Base-by-base conservation (phyloP, 2,113 vertebrate species). In the Corythornis madagascariensis region DNA sequence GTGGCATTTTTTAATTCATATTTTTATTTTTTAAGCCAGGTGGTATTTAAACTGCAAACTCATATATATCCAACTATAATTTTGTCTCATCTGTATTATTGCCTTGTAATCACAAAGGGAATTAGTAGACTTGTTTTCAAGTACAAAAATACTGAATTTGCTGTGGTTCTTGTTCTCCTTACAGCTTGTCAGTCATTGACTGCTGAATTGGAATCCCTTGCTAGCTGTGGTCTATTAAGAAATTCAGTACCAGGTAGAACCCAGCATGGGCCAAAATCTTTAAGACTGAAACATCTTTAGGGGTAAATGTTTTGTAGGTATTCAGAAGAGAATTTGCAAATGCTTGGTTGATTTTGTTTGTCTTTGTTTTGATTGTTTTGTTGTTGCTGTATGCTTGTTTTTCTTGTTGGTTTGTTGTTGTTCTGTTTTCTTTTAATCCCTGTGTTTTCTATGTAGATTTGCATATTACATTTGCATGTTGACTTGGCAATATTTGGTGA, bases 21-120 rank as follows among this genome's bases (percentile, higher is more conserved):
- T 52, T 87, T 50, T 90, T 70, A 53, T 84, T 88, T 90, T 48
- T 78, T 42, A 75, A 60, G 20, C 43, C 26, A 86, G 33, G 48
- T 16, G 18, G 16, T 25, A 78, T 33, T 47, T 73, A 60, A 90
- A 67, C 21, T 14, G 42, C 4, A 31, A 82, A 64, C 22, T 93
- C 57, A 31, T 55, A 43, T 64, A 26, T 22, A 22, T 65, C 47
- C 16, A 92, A 29, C 21, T 18, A 4, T 82, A 63, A 47, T 48
- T 76, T 38, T 79, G 0, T 38, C 48, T 93, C 28, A 70, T 66
- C 26, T 22, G 20, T 42, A 64, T 86, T 85, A 59, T 25, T 50
- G 24, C 8, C 31, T 48, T 69, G 14, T 66, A 74, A 72, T 89
- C 52, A 61, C 31, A 94, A 87, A 86, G 48, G 26, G 95, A 95